These are phyloP conservation scores for Sebastes fasciatus DNA, from an alignment of 2,113 vertebrate species.

Conservation along the genomic window DNA sequence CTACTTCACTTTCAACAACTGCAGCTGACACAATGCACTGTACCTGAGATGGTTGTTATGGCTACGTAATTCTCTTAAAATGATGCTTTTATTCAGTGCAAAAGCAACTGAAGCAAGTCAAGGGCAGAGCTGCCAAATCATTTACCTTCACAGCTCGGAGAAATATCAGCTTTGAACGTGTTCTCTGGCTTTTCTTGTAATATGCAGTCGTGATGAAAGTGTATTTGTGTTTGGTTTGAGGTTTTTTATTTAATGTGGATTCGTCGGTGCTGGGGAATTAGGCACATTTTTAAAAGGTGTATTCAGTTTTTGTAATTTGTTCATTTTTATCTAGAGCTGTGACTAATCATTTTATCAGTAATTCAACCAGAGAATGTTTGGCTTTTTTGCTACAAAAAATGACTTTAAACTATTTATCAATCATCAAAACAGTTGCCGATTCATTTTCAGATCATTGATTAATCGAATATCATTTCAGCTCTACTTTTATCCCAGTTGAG, in stretches of 20 bases:
- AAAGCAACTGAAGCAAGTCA: slow-evolving; percentile 77
- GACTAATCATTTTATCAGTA: not conserved
- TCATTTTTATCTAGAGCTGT: not conserved
- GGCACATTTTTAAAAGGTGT: not conserved
- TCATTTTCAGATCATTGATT: not conserved
- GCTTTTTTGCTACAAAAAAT: not conserved
- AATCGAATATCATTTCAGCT: not conserved
- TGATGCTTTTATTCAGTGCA: slow-evolving; percentile 75
- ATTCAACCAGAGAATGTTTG: not conserved
- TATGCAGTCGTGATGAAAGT: slow-evolving; percentile 61
- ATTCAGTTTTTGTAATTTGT: not conserved
- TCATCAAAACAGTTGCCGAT: not conserved
- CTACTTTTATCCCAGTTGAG: not conserved
- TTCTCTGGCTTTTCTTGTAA: slow-evolving; percentile 60
- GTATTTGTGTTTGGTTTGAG: slow-evolving; percentile 32
- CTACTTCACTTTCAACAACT: slow-evolving; percentile 81
- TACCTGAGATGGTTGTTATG: slow-evolving; percentile 78
- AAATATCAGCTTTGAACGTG: slow-evolving; percentile 64
- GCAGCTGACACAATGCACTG: slow-evolving; percentile 68
- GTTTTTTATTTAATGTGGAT: slow-evolving; percentile 44
- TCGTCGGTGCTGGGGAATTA: slow-evolving; percentile 29
- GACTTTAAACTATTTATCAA: not conserved
- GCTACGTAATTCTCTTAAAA: slow-evolving; percentile 82
- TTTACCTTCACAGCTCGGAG: slow-evolving; percentile 58
- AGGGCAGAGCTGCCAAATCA: slow-evolving; percentile 72